These are phyloP conservation scores for Bilobella aurantiaca DNA, from an alignment of 1,140 invertebrate species.

Conservation along the genomic window DNA sequence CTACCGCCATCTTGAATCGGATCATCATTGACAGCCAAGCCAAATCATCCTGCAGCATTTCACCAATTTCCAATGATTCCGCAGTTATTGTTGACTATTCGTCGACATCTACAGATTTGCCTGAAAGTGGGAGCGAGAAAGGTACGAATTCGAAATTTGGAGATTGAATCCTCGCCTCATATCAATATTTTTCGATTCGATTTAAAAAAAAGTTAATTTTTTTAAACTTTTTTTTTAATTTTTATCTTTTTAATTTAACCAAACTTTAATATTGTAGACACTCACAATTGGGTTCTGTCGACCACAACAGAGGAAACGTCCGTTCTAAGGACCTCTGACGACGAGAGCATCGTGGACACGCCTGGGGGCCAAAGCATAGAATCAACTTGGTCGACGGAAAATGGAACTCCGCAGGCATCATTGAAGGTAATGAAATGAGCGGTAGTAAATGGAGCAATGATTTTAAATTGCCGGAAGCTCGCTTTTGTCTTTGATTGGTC, in stretches of 20 bases:
- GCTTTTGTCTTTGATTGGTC: not conserved
- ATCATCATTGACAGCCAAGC: not conserved
- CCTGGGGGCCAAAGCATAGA: not conserved
- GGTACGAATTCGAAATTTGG: not conserved
- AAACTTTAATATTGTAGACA: not conserved
- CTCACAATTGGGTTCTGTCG: not conserved
- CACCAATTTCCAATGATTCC: not conserved
- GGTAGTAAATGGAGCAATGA: too few relatives aligned
- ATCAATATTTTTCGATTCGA: too few relatives aligned
- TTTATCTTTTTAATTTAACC: not conserved
- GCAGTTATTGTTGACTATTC: not conserved
- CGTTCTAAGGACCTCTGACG: not conserved
- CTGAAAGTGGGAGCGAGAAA: not conserved
- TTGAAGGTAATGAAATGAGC: not conserved
- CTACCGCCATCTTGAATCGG: conserved; percentile 11
- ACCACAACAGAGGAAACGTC: not conserved
- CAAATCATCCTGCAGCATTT: not conserved
- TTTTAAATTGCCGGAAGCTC: too few relatives aligned
- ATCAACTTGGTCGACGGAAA: not conserved
- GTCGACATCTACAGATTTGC: not conserved
- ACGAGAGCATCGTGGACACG: not conserved
- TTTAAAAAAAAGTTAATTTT: too few relatives aligned
- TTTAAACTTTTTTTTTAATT: not conserved
- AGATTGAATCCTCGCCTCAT: not conserved
- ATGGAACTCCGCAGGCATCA: not conserved